phyloP scores from a whole-genome alignment of 2,113 vertebrate genomes.

The Cheilinus undulatus region DNA sequence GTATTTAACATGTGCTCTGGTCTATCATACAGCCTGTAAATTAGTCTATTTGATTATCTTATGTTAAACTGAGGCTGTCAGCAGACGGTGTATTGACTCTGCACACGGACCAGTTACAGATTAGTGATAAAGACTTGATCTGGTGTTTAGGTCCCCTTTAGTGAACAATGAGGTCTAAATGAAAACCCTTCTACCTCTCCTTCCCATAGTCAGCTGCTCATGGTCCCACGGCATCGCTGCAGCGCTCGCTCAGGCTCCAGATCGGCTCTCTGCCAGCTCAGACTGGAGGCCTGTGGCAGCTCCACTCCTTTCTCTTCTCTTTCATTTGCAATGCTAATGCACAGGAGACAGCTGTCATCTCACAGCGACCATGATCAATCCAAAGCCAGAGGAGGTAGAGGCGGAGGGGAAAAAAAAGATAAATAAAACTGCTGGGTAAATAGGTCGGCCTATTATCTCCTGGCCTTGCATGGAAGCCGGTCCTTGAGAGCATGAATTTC shows the following conservation, averaged over 20 bases:
- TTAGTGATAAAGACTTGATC: too few species aligned
- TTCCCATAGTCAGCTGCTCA: constrained; percentile 28
- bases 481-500: constrained; percentile 83
- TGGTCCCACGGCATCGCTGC: constrained; percentile 15
- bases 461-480: constrained; percentile 72
- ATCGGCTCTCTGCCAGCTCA: not conserved
- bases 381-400: constrained; percentile 24
- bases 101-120: too few species aligned
- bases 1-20: too few species aligned
- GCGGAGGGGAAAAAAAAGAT: constrained; percentile 23
- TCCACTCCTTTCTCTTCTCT: constrained; percentile 56
- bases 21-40: too few species aligned
- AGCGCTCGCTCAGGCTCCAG: constrained; percentile 15
- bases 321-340: constrained; percentile 85
- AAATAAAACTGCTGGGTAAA: constrained; percentile 81
- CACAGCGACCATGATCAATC: constrained; percentile 67
- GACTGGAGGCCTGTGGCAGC: constrained; percentile 38
- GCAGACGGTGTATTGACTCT: too few species aligned
- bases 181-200: not conserved
- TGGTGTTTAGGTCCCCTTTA: too few species aligned
- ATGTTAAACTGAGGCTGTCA: too few species aligned
- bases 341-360: constrained; percentile 82
- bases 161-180: too few species aligned
- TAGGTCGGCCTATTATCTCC: constrained; percentile 82
- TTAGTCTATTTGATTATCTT: too few species aligned